These are phyloP conservation scores for Magallana nippona DNA, from an alignment of 2,888 invertebrate genomes.

Conservation along the genomic window DNA sequence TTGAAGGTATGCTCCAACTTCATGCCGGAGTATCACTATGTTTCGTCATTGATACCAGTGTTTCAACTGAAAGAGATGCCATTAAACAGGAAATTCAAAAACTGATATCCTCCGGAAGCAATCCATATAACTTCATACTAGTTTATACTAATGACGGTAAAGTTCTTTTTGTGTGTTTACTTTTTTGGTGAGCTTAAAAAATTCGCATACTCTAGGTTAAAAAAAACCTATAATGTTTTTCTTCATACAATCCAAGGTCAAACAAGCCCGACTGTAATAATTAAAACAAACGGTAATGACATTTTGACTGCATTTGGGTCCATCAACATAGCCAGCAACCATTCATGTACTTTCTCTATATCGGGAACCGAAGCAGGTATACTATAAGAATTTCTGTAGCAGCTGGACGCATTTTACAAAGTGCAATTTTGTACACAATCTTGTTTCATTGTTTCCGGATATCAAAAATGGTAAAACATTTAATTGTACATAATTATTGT, in stretches of 20 bases:
- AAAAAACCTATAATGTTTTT: not conserved
- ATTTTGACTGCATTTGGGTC: not conserved
- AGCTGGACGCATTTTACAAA: no score
- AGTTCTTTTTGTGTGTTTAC: not conserved
- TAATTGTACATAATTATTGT: not conserved
- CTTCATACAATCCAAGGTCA: not conserved
- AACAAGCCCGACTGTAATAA: not conserved
- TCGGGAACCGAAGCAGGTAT: conserved; percentile 17
- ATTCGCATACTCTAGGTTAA: no score
- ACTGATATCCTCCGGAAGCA: conserved; percentile 59
- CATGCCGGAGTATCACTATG: conserved; percentile 63
- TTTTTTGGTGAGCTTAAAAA: no score
- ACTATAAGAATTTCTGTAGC: no score
- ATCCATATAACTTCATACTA: conserved; percentile 65
- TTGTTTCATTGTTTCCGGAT: no score
- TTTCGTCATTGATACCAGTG: conserved; percentile 67
- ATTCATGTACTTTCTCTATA: not conserved
- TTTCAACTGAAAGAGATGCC: conserved; percentile 62
- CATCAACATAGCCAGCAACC: not conserved
- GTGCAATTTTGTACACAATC: no score
- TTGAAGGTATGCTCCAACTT: conserved; percentile 59
- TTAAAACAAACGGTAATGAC: not conserved
- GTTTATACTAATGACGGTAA: conserved; percentile 61
- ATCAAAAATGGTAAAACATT: no score
- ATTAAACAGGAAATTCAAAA: conserved; percentile 59